Percentiles rank a stretch among this genome's conserved stretches.
Evolutionary conservation across 1,140 invertebrate species (phyloP).

Genomic region (Pseudomyrmex flavicornis): DNA sequence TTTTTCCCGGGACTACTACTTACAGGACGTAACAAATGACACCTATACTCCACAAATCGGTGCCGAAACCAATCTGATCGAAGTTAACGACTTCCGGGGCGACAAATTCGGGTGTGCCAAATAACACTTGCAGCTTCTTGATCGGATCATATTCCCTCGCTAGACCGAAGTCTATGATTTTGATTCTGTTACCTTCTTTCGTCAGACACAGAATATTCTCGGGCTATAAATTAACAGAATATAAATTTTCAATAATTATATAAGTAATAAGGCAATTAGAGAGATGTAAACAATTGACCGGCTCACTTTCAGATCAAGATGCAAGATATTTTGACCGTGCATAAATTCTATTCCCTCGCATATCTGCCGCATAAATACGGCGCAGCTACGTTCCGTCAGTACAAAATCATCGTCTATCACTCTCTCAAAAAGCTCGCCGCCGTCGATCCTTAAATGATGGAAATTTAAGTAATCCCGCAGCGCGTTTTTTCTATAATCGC

Average conservation of each 20-base stretch:
- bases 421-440: slow-evolving; percentile 98
- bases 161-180: slow-evolving; percentile 99
- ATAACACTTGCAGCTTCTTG: slow-evolving; percentile 96
- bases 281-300: too few species aligned
- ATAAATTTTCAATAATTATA: slow-evolving; percentile 3
- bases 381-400: slow-evolving; percentile 97
- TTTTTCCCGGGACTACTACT: slow-evolving; percentile 85
- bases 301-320: slow-evolving; percentile 97
- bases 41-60: slow-evolving; percentile 99
- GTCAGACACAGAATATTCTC: slow-evolving; percentile 99
- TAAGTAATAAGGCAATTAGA: not conserved
- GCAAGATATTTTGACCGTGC: slow-evolving; percentile 96
- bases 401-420: slow-evolving; percentile 99
- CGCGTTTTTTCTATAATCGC: slow-evolving; percentile 12
- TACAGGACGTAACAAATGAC: slow-evolving; percentile 99
- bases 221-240: slow-evolving; percentile 87
- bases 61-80: slow-evolving; percentile 96
- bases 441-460: slow-evolving; percentile 89
- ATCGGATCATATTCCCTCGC: slow-evolving; percentile 96
- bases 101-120: slow-evolving; percentile 99
- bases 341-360: slow-evolving; percentile 98
- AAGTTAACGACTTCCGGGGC: slow-evolving; percentile 99
- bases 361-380: slow-evolving; percentile 98
- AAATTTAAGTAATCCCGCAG: slow-evolving; percentile 27
- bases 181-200: slow-evolving; percentile 97